Base-by-base conservation (phyloP, 1,140 invertebrate genomes). In the Diprion similis region DNA sequence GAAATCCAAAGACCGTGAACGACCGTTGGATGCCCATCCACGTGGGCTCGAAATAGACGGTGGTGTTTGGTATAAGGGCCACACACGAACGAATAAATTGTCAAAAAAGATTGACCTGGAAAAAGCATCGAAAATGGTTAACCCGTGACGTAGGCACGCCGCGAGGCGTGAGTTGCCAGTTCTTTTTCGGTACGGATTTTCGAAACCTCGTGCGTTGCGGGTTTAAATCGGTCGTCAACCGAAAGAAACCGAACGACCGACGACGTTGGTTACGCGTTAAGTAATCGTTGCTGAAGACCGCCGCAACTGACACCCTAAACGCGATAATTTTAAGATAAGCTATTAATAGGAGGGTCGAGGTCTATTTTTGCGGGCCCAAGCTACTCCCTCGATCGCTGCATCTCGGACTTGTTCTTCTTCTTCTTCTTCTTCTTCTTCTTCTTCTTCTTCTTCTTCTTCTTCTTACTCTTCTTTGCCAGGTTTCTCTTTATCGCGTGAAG, bases 141-240 rank as follows among this genome's bases (percentile, higher is more conserved):
- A 59, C 51, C 51, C n/a, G n/a, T 59, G 51, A 59, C 51, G 51
- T 59, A 59, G 51, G n/a, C 51, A 8, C 2, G 24, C 24, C 24
- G 24, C 24, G 24, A 37, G 24, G 24, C 24, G 2, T 37, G 6
- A 37, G 24, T 37, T 37, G 24, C 24, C 24, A 17, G 51, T 59
- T 59, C 51, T 59, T 59, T 59, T 59, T 59, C 51, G 51, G 51
- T 13, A 59, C n/a, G n/a, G 11, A 59, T 59, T 59, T 59, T 59
- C 51, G 51, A 59, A 59, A 59, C 51, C 51, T 59, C 51, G 24
- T 37, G 24, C 24, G 24, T 37, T 3, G 24, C 24, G 51, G 24
- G 1, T 37, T 37, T 37, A 37, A 37, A 37, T 37, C 51, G 51
- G n/a, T 15, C 51, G 51, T 59, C 51, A 59, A 59, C 51, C 51